Conservation (phyloP, 2,888 invertebrate genomes). For the Spodoptera exigua region DNA sequence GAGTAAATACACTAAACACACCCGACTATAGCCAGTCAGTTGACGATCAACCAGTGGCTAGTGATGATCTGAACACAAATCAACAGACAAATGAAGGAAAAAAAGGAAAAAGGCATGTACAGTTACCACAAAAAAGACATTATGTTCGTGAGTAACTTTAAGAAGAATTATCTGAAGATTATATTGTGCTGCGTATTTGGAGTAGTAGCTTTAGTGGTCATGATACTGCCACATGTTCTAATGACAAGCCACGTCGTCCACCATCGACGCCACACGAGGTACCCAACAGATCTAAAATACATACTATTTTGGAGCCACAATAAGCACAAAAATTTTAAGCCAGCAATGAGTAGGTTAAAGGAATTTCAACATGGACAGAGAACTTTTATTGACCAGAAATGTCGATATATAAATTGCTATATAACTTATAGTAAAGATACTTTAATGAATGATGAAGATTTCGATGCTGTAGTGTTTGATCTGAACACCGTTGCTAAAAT, state of each 20-base stretch:
- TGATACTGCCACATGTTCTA: conserved; percentile 66
- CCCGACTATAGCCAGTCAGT: conserved; percentile 24
- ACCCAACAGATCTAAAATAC: conserved; percentile 78
- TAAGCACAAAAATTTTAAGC: conserved; percentile 43
- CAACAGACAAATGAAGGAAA: conserved; percentile 34
- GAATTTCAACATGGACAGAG: conserved; percentile 68
- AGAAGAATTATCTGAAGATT: conserved; percentile 48
- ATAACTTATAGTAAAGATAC: conserved; percentile 74
- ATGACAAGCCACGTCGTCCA: conserved; percentile 30
- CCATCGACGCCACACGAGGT: conserved; percentile 56
- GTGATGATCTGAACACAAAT: conserved; percentile 10
- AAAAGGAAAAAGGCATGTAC: conserved; percentile 39
- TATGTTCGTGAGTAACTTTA: conserved; percentile 65
- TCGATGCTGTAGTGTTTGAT: conserved; percentile 78
- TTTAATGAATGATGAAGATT: conserved; percentile 67
- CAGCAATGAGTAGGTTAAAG: conserved; percentile 44
- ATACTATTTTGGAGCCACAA: conserved; percentile 76
- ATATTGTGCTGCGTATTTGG: conserved; percentile 58
- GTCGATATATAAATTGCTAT: conserved; percentile 78
- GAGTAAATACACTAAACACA: conserved; percentile 16
- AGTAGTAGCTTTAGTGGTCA: conserved; percentile 58
- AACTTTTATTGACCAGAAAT: conserved; percentile 76
- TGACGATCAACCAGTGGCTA: conserved; percentile 4
- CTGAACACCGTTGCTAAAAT: conserved; percentile 66
- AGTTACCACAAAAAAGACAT: conserved; percentile 72